Percentiles rank a stretch among this genome's conserved stretches.
phyloP scores from a whole-genome alignment of 2,113 vertebrate genomes.

The Phylloscopus trochilus region DNA sequence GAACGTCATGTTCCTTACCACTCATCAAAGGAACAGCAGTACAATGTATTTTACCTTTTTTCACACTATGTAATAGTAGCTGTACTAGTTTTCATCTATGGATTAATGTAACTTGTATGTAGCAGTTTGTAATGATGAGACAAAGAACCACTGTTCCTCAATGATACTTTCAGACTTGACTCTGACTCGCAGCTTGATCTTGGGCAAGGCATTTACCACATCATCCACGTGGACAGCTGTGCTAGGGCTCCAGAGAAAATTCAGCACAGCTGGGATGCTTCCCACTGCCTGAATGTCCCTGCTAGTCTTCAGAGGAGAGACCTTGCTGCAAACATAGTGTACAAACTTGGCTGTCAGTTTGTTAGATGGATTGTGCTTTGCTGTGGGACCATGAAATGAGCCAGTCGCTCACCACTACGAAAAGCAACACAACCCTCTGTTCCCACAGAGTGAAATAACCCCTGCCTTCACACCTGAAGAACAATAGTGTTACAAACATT shows the following conservation, averaged over 20 bases:
- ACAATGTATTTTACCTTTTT: not conserved
- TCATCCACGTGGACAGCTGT: fast-evolving
- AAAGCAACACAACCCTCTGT: not conserved
- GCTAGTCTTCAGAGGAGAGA: not conserved
- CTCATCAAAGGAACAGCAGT: not conserved
- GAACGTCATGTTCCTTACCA: not conserved
- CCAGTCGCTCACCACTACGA: not conserved
- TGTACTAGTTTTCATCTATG: not conserved
- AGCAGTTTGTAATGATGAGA: not conserved
- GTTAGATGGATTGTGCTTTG: not conserved
- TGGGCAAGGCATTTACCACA: not conserved
- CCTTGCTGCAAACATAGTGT: not conserved
- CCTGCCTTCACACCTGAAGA: not conserved
- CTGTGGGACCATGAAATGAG: not conserved
- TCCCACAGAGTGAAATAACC: not conserved
- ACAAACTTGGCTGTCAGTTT: not conserved
- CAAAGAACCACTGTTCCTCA: not conserved
- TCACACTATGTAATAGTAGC: not conserved
- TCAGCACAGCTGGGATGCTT: not conserved
- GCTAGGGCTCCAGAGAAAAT: not conserved
- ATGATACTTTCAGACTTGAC: not conserved
- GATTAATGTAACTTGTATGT: not conserved
- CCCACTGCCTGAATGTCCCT: not conserved
- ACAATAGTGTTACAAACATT: not conserved
- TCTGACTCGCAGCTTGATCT: not conserved